Evolutionary conservation across 2,797 vertebrate genomes (phyloP), one percentile per base, ranked within the genome.

Genomic region (Molossus alvarezi): DNA sequence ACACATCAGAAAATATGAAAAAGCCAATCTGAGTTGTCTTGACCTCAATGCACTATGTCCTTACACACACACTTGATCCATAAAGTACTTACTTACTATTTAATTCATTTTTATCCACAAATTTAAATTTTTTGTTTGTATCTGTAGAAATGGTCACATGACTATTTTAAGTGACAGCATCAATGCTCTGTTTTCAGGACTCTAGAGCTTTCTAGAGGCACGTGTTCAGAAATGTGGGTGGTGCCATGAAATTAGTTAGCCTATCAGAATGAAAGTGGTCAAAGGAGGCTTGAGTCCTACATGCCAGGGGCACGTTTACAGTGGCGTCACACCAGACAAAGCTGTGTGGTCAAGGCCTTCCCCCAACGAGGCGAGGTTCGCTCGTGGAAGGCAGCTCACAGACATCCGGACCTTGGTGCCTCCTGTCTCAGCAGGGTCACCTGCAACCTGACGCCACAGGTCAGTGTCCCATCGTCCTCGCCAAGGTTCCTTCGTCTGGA

Each of bases 151-250:
- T 17, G 48, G 11, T 57, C 73, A 88, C 5, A 6, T 7, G 23
- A 27, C 37, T n/a, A 25, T 84, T 88, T 79, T 65, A 25, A 2
- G 23, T n/a, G 41, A 53, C 72, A 64, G 23, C 81, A 8, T 2
- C 25, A 64, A 41, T 11, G 14, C 5, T 72, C 25, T 76, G 27
- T 69, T 85, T 92, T 93, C 64, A 92, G 90, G 89, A 88, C 60
- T 11, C 41, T 1, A 51, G 1, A n/a, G 6, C 48, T 95, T 71
- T 60, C 64, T 45, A 80, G 75, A 84, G 37, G 21, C 51, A 15
- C 13, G 21, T 41, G 65, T 45, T 89, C 67, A 65, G 55, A 91
- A 53, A 25, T 13, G 53, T 15, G 2, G 92, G 73, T n/a, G 67
- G 51, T 17, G 53, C 6, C 45, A 55, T 15, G 72, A 71, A 67